Base-by-base conservation (phyloP, 2,113 vertebrate species). In the Carollia perspicillata region DNA sequence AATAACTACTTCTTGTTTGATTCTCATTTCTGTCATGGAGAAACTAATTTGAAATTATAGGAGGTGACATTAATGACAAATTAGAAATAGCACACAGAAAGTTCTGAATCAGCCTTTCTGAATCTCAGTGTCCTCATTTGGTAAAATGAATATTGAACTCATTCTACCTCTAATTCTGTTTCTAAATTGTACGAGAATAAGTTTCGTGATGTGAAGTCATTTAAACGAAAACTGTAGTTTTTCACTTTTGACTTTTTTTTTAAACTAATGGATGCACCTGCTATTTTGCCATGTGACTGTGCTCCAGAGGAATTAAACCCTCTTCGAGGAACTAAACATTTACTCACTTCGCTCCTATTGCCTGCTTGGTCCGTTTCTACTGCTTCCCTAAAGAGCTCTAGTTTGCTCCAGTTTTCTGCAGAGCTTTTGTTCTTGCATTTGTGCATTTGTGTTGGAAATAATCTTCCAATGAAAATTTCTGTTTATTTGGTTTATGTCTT, bases 11-110 rank as follows among this genome's bases (percentile, higher is more conserved):
- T 37, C 20, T 84, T n/a, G 51, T 42, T 88, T 79, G 71, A 93
- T 71, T 95, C 22, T 95, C 28, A 79, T 94, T 94, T 88, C 58
- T 90, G 0, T 84, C 30, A 47, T 49, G 42, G 40, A 79, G 92
- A 96, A 90, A 71, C 42, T 68, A 71, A 88, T 91, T 83, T 95
- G 49, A 80, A 96, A 89, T 84, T 77, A 81, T 65, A 72, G 30
- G 53, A 71, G 53, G 20, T 92, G 7, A 55, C 40, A 8, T 79
- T 96, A 89, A 93, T 90, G 40, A 53, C 22, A 95, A 80, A 79
- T 80, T 84, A 95, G 42, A 93, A 68, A 60, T 86, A 86, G 37
- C 13, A 75, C 44, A 26, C 72, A 77, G 88, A 71, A 68, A 65
- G 37, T 77, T 88, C 77, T 80, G 49, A 5, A 75, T 85, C n/a